Evolutionary conservation across 2,888 invertebrate species (phyloP).

Genomic region (Adela reaumurella): DNA sequence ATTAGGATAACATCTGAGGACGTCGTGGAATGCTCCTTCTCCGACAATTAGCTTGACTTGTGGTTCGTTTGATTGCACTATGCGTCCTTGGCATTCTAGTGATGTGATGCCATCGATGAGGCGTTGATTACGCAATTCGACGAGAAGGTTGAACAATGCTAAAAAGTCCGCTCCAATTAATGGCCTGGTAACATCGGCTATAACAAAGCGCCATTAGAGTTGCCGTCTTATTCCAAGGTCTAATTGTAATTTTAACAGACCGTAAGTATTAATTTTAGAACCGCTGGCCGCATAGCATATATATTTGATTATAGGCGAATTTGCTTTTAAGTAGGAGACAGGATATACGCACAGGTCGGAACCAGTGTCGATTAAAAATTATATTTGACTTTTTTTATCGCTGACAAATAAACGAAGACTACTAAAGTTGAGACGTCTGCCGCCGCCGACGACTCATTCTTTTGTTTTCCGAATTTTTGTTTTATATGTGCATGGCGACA

Average conservation of each 20-base stretch:
- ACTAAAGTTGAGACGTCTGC: background rate
- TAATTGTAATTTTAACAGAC: slow-evolving; percentile 8
- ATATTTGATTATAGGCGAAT: slow-evolving; percentile 8
- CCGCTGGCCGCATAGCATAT: slow-evolving; percentile 17
- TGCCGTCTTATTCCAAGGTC: slow-evolving; percentile 16
- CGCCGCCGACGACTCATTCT: background rate
- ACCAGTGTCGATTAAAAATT: background rate
- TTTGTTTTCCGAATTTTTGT: background rate
- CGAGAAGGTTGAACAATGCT: slow-evolving; percentile 13
- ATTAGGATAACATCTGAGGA: too few species aligned
- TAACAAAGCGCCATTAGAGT: slow-evolving; percentile 16
- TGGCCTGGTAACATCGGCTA: slow-evolving; percentile 16
- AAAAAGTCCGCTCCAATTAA: slow-evolving; percentile 19
- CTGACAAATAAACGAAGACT: background rate
- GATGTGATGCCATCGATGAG: slow-evolving; percentile 7
- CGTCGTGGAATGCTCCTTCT: too few species aligned
- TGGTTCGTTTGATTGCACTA: too few species aligned
- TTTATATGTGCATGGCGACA: background rate
- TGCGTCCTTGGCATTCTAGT: too few species aligned
- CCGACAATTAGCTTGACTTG: too few species aligned
- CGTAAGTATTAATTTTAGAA: slow-evolving; percentile 15
- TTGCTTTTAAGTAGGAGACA: background rate
- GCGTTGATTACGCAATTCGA: slow-evolving; percentile 12
- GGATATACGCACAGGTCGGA: background rate
- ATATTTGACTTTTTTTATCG: background rate